Percentiles rank a stretch among this genome's conserved stretches.
phyloP scores from a whole-genome alignment of 2,888 invertebrate species.

The Pecten maximus region DNA sequence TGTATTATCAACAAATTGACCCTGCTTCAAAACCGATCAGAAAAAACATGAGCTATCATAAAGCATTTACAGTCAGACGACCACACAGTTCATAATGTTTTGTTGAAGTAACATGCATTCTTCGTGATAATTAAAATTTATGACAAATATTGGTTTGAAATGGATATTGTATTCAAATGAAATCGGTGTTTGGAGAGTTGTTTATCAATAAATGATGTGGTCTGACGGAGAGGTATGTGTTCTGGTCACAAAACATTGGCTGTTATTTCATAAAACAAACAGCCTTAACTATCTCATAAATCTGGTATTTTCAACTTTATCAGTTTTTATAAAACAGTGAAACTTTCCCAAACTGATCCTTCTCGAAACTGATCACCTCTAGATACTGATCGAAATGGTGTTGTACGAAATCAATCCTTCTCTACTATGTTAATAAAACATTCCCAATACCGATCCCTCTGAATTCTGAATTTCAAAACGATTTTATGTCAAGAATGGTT shows the following conservation, averaged over 20 bases:
- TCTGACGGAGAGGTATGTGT: neutral
- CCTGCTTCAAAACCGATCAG: neutral
- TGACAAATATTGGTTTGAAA: neutral
- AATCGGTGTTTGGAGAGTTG: neutral
- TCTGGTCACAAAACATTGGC: neutral
- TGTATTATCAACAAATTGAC: neutral
- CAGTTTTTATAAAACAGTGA: no score
- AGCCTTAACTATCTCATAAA: neutral
- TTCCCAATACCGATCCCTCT: no score
- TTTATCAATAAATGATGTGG: neutral
- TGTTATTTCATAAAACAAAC: neutral
- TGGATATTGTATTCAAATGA: slow-evolving; percentile 20
- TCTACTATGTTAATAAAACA: no score
- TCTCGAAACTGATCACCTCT: no score
- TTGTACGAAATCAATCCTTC: no score
- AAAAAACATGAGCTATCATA: neutral
- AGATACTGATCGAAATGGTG: no score
- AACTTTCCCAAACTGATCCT: no score
- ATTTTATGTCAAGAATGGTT: no score
- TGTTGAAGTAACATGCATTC: neutral
- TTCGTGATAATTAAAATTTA: slow-evolving; percentile 11
- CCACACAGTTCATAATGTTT: neutral
- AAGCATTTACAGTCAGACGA: neutral
- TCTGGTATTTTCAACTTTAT: no score
- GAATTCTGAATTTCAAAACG: no score